Evolutionary conservation across 2,113 vertebrate species (phyloP).

Genomic region (Solea solea): DNA sequence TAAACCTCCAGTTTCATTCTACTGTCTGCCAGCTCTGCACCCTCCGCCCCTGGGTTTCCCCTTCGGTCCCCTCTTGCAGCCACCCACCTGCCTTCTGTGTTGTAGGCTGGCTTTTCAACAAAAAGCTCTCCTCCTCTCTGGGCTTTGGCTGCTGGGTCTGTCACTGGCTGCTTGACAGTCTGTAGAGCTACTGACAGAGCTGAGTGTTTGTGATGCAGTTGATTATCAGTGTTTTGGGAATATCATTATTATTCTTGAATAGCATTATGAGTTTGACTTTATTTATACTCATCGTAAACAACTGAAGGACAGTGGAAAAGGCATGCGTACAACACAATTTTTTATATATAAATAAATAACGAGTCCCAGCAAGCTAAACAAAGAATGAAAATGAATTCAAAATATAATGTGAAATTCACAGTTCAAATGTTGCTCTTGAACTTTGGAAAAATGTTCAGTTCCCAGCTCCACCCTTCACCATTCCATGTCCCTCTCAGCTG

Average conservation of each 20-base stretch:
- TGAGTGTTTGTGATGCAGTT: neutral
- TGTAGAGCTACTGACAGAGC: neutral
- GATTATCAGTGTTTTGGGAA: neutral
- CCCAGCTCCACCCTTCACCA: too few species aligned
- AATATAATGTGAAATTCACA: too few species aligned
- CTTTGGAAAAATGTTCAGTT: too few species aligned
- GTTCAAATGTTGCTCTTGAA: too few species aligned
- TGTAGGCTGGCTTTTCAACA: slow-evolving; percentile 6
- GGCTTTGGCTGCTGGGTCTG: slow-evolving; percentile 21
- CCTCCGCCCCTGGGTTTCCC: slow-evolving; percentile 29
- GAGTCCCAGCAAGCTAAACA: too few species aligned
- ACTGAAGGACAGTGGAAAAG: neutral
- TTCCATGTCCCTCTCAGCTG: too few species aligned
- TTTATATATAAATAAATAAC: too few species aligned
- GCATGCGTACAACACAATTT: too few species aligned
- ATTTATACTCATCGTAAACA: neutral
- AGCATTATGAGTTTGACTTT: neutral
- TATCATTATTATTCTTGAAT: neutral
- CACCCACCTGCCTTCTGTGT: slow-evolving; percentile 18
- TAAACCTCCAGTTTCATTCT: slow-evolving; percentile 49
- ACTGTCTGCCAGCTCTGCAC: slow-evolving; percentile 44
- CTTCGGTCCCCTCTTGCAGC: slow-evolving; percentile 22
- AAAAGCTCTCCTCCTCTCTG: slow-evolving; percentile 19
- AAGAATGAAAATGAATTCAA: too few species aligned
- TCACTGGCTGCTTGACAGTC: slow-evolving; percentile 16